Base-by-base conservation (phyloP, 2,113 vertebrate species). In the Syrmaticus mikado region DNA sequence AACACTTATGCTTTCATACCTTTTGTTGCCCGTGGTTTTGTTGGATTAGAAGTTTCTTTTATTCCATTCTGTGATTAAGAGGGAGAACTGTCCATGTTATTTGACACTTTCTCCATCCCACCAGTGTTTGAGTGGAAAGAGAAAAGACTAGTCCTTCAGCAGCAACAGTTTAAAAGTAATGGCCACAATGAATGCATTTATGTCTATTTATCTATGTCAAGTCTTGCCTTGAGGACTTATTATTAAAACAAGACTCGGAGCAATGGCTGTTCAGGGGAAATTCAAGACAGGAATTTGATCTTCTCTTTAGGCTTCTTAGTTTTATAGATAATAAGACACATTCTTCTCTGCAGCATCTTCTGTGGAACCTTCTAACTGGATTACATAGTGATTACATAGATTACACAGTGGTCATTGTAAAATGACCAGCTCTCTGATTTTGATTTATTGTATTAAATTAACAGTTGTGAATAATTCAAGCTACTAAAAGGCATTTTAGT, bases 401-500 rank as follows among this genome's bases (percentile, higher is more conserved):
- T 43, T 43, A 43, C 41, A 41, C 41, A 43, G 41, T 43, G 6
- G 41, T 8, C n/a, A 41, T 3, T 61, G 18, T 34, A 13, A 79
- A 87, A 78, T 11, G 28, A 87, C 15, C 13, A 82, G 32, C 7
- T 30, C 17, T 78, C 45, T 66, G 17, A 85, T 76, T 79, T 84
- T 70, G 8, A 32, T 30, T 79, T 90, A 62, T 32, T 88, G 7
- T 68, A 50, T 66, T 72, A 92, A 75, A 83, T 52, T 65, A 66
- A 86, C 22, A 82, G 30, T 40, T 82, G 40, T 75, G 43, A 82
- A 75, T 52, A 78, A 58, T 34, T 83, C 15, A 65, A 19, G 27
- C 75, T 78, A 84, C 36, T 79, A 83, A 15, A 90, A 57, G 75
- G 32, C 17, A 83, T 77, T 75, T 94, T 78, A 61, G 46, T 46